Percentiles rank a stretch among this genome's conserved stretches.
These are phyloP conservation scores for Cheilinus undulatus DNA, from an alignment of 2,113 vertebrate species.

Conservation along the genomic window DNA sequence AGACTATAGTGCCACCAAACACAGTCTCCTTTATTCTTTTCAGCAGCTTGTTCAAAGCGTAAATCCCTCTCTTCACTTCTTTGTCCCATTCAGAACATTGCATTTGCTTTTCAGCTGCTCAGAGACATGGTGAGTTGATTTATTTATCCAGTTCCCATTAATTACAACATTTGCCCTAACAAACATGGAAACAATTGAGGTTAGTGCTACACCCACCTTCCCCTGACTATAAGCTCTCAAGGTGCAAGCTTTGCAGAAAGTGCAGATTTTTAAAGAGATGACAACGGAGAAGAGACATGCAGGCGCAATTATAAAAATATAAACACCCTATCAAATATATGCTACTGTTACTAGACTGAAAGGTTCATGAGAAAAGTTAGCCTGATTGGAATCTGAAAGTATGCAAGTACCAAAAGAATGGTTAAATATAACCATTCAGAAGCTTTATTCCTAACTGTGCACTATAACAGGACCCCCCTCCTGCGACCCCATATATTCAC, in stretches of 20 bases:
- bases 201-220: slow-evolving; percentile 77
- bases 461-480: slow-evolving; percentile 57
- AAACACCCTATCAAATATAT: slow-evolving; percentile 21
- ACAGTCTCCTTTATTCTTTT: slow-evolving; percentile 69
- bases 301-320: slow-evolving; percentile 41
- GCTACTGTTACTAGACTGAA: slow-evolving; percentile 2
- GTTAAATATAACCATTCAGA: slow-evolving; percentile 27
- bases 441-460: slow-evolving; percentile 35
- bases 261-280: neutral
- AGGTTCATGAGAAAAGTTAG: slow-evolving; percentile 42
- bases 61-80: slow-evolving; percentile 57
- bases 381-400: neutral
- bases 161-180: slow-evolving; percentile 76
- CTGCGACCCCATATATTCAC: slow-evolving; percentile 68
- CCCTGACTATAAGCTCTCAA: slow-evolving; percentile 49
- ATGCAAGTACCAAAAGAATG: neutral
- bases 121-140: slow-evolving; percentile 67
- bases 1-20: slow-evolving; percentile 8
- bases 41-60: slow-evolving; percentile 50
- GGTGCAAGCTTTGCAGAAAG: slow-evolving; percentile 15
- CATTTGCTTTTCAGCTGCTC: slow-evolving; percentile 68
- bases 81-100: slow-evolving; percentile 45
- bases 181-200: slow-evolving; percentile 73
- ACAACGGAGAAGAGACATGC: slow-evolving; percentile 31
- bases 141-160: slow-evolving; percentile 78